Base-by-base conservation (phyloP, 2,113 vertebrate species). In the Platichthys stellatus region DNA sequence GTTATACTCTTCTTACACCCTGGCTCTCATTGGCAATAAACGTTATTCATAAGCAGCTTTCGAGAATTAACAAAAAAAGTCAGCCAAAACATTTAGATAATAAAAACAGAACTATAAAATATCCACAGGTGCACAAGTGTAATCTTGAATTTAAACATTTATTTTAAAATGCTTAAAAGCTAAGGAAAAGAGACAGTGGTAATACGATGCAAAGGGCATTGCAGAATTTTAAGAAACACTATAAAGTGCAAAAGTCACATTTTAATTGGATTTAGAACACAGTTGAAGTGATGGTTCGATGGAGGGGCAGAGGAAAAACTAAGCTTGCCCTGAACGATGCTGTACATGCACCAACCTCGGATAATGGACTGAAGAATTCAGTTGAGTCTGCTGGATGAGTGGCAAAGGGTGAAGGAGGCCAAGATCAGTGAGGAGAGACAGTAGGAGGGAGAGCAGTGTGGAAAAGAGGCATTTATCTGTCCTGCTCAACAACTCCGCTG, bases 401-500 rank as follows among this genome's bases (percentile, higher is more conserved):
- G 51, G 51, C 51, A 54, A 54, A 54, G 51, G 51, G 14, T 51
- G 15, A 51, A 20, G 47, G 7, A 53, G 20, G 51, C 20, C 10
- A 10, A 54, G 51, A 54, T 54, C 45, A n/a, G 51, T 20, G 51
- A 54, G 20, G 51, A n/a, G 51, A 54, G 20, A n/a, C 18, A n/a
- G 51, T 54, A 54, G 51, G 51, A 54, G 14, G 51, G 20, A 54
- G 20, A 54, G 51, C 8, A 8, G 18, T 54, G 7, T 54, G 20
- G 51, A 21, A 21, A 54, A 54, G 18, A 21, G 8, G 51, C 40
- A 58, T 68, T 68, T 78, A 51, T 69, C 43, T 64, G 53, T 28
- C 21, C 1, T 68, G 28, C 56, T 66, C 31, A 72, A 74, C 63
- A 63, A 82, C 68, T 66, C 24, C 26, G 20, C 13, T 14, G 70